Evolutionary conservation across 2,113 vertebrate genomes (phyloP).

Genomic region (Theristicus caerulescens): DNA sequence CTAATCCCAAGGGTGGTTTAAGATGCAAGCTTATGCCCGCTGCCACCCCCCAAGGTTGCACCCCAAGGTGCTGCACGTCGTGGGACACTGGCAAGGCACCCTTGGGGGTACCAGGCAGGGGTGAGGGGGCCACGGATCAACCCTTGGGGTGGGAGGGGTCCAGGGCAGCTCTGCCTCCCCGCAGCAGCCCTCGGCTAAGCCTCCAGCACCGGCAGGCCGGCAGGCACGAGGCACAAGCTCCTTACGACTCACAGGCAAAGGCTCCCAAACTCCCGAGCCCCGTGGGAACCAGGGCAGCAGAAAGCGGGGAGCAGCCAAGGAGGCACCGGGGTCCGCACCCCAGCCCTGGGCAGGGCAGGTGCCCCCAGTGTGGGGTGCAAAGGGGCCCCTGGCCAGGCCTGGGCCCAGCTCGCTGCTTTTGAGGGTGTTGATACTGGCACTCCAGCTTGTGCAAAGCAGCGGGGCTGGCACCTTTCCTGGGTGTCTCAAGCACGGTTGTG

Average conservation of each 20-base stretch:
- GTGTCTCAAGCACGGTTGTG: accelerated
- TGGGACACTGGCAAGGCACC: neutral
- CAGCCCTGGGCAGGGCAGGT: neutral
- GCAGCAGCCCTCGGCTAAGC: neutral
- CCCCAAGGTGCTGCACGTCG: neutral
- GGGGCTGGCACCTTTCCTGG: neutral
- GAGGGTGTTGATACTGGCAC: neutral
- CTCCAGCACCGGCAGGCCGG: neutral
- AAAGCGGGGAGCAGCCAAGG: neutral
- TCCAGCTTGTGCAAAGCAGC: neutral
- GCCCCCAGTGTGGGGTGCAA: neutral
- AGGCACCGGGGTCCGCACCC: neutral
- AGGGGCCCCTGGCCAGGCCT: too few relatives aligned
- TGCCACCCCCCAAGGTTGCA: neutral
- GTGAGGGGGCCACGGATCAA: neutral
- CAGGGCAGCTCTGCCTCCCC: neutral
- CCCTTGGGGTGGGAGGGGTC: neutral
- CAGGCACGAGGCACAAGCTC: neutral
- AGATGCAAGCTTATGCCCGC: neutral
- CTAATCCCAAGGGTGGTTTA: neutral
- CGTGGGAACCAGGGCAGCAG: neutral
- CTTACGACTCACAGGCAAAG: neutral
- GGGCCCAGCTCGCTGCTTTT: neutral
- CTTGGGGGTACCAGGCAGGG: neutral
- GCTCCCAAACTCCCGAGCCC: neutral